These are phyloP conservation scores for Andrena bicolor DNA, from an alignment of 2,888 invertebrate genomes.

Conservation along the genomic window DNA sequence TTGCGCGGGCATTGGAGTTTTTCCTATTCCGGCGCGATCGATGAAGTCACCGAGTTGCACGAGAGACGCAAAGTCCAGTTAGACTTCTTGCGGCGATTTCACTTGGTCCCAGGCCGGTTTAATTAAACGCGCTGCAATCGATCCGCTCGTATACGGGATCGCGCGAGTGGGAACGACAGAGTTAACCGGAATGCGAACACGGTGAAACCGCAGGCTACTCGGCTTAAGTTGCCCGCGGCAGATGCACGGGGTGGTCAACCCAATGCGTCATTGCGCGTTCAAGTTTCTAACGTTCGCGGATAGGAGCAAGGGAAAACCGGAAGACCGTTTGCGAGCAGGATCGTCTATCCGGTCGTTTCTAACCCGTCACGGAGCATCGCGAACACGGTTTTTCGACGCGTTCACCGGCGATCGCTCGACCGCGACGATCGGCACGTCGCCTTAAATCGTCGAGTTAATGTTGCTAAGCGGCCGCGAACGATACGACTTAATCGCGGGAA, in stretches of 20 bases:
- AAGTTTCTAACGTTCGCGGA: conserved; percentile 9
- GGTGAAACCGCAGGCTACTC: conserved; percentile 48
- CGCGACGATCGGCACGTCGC: background rate
- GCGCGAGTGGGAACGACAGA: conserved; percentile 25
- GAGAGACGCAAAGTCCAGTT: background rate
- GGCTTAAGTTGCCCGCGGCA: conserved; percentile 32
- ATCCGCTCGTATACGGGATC: conserved; percentile 41
- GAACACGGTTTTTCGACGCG: background rate
- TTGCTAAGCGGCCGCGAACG: conserved; percentile 3
- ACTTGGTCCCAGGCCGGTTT: conserved; percentile 21
- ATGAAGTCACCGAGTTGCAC: conserved; percentile 33
- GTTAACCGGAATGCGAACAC: conserved; percentile 56
- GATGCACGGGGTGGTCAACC: conserved; percentile 30
- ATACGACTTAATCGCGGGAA: conserved; percentile 19
- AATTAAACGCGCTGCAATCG: conserved; percentile 48
- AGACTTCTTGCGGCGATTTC: conserved; percentile 31
- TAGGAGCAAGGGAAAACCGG: background rate
- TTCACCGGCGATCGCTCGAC: background rate
- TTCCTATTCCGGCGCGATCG: conserved; percentile 15
- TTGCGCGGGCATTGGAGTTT: too few species aligned
- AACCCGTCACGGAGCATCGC: background rate
- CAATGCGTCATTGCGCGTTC: conserved; percentile 7
- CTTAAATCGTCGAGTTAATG: conserved; percentile 18
- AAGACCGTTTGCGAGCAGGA: background rate
- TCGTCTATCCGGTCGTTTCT: background rate